These are phyloP conservation scores for Leptopilina syphax DNA, from an alignment of 2,888 invertebrate genomes.

Conservation along the genomic window DNA sequence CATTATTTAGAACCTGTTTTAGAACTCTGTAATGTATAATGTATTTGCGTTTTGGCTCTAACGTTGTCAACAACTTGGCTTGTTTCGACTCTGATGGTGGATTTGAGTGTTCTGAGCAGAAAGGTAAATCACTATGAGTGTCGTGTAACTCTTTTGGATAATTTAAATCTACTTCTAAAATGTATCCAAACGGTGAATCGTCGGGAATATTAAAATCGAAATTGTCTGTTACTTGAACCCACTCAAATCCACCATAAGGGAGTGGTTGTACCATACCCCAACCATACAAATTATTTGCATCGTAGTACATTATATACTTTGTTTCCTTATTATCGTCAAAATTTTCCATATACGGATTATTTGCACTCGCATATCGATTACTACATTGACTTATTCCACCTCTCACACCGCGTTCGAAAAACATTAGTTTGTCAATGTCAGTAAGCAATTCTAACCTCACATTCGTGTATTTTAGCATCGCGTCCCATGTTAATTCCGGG, in stretches of 20 bases:
- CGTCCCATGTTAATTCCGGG: slow-evolving; percentile 1
- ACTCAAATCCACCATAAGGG: slow-evolving; percentile 64
- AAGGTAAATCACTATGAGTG: slow-evolving; percentile 9
- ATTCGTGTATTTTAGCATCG: slow-evolving; percentile 42
- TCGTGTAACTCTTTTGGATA: too few species aligned
- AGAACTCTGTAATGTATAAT: too few species aligned
- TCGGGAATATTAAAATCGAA: not conserved
- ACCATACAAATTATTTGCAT: slow-evolving; percentile 70
- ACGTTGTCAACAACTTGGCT: not conserved
- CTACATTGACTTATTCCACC: slow-evolving; percentile 58
- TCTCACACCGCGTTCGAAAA: slow-evolving; percentile 59
- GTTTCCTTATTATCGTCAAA: slow-evolving; percentile 13
- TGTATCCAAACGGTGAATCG: not conserved
- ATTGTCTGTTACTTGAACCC: slow-evolving; percentile 48
- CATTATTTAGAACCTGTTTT: too few species aligned
- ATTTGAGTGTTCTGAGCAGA: slow-evolving; percentile 8
- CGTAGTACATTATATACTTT: slow-evolving; percentile 61
- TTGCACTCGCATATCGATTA: slow-evolving; percentile 57
- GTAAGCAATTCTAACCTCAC: slow-evolving; percentile 51
- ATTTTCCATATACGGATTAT: slow-evolving; percentile 32
- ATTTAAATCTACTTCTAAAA: too few species aligned
- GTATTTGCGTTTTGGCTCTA: not conserved
- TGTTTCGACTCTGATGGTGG: slow-evolving; percentile 7
- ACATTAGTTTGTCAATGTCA: slow-evolving; percentile 58
- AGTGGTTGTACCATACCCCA: slow-evolving; percentile 67